Base-by-base conservation (phyloP, 1,140 invertebrate species). In the Mizuhopecten yessoensis region DNA sequence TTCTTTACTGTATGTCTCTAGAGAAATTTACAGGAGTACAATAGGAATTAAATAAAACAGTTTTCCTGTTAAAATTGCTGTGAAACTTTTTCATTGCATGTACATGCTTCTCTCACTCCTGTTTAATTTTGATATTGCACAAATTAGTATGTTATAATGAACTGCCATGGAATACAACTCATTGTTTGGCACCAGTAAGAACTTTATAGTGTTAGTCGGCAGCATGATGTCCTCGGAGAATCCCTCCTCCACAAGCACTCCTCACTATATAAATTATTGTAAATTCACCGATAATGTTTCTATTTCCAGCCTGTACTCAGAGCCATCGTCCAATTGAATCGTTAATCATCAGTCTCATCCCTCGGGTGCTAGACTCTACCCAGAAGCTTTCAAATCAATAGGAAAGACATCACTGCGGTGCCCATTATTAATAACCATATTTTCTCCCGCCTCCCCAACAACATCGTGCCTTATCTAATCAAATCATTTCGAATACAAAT, bases 381-480 rank as follows among this genome's bases (percentile, higher is more conserved):
- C 57, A 75, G 57, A 75, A 75, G 57, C 57, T n/a, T 75, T 75
- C 57, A n/a, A 75, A 75, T 75, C 57, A 75, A 75, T 75, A 75
- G 29, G 57, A 75, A 75, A 75, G 57, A 75, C 57, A 75, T 75
- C 57, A 75, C 29, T n/a, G 57, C 23, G 57, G 57, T 75, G 57
- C 23, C 23, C 57, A 75, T 75, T 75, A 75, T 75, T 75, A 75
- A 75, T 75, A 75, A 29, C 57, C 57, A 75, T 75, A 75, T 75
- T 75, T 75, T 75, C 5, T 75, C 57, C 57, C 57, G 57, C 57
- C 57, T 75, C 57, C 57, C 57, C 1, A 75, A 75, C 57, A 75
- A 75, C 57, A 75, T 1, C n/a, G 57, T 75, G 57, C 23, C 57
- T 75, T 75, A 75, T 75, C 57, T 75, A 75, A 75, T 75, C 57